Base-by-base conservation (phyloP, 1,140 invertebrate genomes). In the Trichonephila clavipes region DNA sequence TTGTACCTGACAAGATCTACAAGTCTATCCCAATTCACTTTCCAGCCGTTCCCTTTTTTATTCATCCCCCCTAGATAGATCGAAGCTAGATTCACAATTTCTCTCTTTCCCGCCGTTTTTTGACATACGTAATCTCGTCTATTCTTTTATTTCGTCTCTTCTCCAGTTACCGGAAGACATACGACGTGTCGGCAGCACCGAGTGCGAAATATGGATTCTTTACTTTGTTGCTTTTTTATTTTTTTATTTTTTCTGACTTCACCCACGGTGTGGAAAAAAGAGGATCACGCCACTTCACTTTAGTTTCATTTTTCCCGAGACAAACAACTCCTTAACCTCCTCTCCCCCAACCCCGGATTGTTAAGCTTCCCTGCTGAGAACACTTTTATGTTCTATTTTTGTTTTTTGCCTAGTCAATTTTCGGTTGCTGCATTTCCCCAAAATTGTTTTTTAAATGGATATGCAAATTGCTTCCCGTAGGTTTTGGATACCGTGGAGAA, bases 111-210 rank as follows among this genome's bases (percentile, higher is more conserved):
- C 62, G 6, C 21, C 21, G 62, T 64, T 64, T 21, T 16, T 18
- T 77, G 34, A 77, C 72, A 40, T 28, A 77, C 28, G 72, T 77
- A 77, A 77, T 77, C 72, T 77, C 72, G 34, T 77, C 72, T 28
- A 40, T 77, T 77, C 34, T 24, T 77, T 34, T 40, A 77, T 40
- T 77, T 77, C 19, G 72, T 77, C 72, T 77, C 28, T 40, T 34
- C 66, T 69, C 24, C 66, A 24, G 66, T 69, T 69, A 69, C 66
- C 7, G 66, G 66, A 69, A 69, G 66, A 69, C 66, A 24, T n/a
- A 69, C 66, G 66, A 69, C 66, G 21, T 69, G 66, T 69, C 66
- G n/a, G 66, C 8, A 24, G n/a, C 24, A 24, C 14, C 66, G n/a
- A 69, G 66, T 10, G 12, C 66, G n/a, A 69, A 69, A 69, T 69